Evolutionary conservation across 2,113 vertebrate species (phyloP).

Genomic region (Morone saxatilis): DNA sequence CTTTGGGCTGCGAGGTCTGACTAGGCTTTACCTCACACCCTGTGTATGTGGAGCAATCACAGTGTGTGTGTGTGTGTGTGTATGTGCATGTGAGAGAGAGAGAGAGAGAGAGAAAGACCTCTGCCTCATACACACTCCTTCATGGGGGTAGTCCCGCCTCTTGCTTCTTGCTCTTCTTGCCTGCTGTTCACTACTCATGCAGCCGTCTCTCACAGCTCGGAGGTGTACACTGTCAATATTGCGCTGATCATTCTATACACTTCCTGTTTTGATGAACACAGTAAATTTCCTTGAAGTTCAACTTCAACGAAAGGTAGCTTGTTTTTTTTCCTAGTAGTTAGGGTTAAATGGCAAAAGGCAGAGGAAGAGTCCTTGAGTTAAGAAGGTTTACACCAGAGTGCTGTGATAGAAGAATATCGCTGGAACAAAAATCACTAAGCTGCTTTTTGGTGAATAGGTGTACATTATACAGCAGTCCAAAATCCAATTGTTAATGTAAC

Average conservation of each 20-base stretch:
- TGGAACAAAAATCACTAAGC: not conserved
- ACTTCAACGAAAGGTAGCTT: not conserved
- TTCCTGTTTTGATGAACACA: constrained; percentile 35
- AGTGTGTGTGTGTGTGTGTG: constrained; percentile 28
- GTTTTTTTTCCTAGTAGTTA: not conserved
- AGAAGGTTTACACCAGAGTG: not conserved
- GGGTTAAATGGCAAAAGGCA: not conserved
- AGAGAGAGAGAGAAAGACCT: constrained; percentile 28
- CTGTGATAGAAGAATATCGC: not conserved
- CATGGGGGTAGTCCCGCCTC: constrained; percentile 72
- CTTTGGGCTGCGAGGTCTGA: constrained; percentile 75
- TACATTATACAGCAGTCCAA: not conserved
- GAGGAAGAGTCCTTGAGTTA: not conserved
- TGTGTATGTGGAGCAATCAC: constrained; percentile 56
- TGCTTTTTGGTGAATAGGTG: not conserved
- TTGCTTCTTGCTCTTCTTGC: constrained; percentile 9
- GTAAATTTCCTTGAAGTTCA: constrained; percentile 20
- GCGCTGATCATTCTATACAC: constrained; percentile 22
- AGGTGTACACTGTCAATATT: constrained; percentile 70
- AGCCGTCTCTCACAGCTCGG: constrained; percentile 47
- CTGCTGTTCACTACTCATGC: constrained; percentile 19
- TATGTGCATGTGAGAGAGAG: no score
- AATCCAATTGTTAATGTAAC: not conserved
- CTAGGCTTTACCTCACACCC: constrained; percentile 73
- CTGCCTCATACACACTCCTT: constrained; percentile 61